These are phyloP conservation scores for Drosophila auraria DNA, from an alignment of 1,140 invertebrate genomes.

Conservation along the genomic window DNA sequence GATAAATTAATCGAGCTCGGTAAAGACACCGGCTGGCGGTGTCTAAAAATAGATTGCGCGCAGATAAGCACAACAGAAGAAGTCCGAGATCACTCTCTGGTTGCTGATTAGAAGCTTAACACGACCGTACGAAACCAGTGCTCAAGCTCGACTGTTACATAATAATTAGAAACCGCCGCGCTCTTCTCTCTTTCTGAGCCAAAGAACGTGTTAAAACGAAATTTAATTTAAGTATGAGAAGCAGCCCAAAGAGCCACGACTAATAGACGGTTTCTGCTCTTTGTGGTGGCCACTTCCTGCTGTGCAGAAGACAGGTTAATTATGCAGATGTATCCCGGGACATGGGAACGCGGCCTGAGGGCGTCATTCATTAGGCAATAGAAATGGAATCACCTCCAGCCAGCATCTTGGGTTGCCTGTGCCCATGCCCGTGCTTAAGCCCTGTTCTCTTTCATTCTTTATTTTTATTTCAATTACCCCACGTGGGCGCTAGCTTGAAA, in stretches of 20 bases:
- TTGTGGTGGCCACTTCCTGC: slow-evolving; percentile 66
- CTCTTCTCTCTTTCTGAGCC: slow-evolving; percentile 24
- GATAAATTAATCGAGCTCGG: too few species aligned
- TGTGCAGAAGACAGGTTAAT: slow-evolving; percentile 62
- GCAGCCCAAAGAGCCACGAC: slow-evolving; percentile 43
- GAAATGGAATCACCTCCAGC: slow-evolving; percentile 27
- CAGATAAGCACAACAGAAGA: too few species aligned
- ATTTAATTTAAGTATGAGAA: slow-evolving; percentile 80
- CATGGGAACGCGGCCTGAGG: slow-evolving; percentile 48
- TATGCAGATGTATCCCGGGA: slow-evolving; percentile 63
- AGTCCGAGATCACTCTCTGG: too few species aligned
- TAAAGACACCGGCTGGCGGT: too few species aligned
- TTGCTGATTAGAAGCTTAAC: too few species aligned
- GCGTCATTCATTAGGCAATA: slow-evolving; percentile 33
- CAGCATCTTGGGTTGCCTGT: slow-evolving; percentile 43
- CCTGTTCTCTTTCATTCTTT: slow-evolving; percentile 33
- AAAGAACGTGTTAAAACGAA: slow-evolving; percentile 81
- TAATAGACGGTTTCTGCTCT: slow-evolving; percentile 69
- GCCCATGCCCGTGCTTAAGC: slow-evolving; percentile 21
- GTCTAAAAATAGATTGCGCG: too few species aligned
- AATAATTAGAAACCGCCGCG: slow-evolving; percentile 68
- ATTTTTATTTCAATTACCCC: slow-evolving; percentile 34
- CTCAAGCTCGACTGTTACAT: too few species aligned
- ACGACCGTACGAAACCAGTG: too few species aligned
- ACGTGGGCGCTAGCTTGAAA: slow-evolving; percentile 30